Evolutionary conservation across 1,140 invertebrate genomes (phyloP).

Genomic region (Palaemon carinicauda): DNA sequence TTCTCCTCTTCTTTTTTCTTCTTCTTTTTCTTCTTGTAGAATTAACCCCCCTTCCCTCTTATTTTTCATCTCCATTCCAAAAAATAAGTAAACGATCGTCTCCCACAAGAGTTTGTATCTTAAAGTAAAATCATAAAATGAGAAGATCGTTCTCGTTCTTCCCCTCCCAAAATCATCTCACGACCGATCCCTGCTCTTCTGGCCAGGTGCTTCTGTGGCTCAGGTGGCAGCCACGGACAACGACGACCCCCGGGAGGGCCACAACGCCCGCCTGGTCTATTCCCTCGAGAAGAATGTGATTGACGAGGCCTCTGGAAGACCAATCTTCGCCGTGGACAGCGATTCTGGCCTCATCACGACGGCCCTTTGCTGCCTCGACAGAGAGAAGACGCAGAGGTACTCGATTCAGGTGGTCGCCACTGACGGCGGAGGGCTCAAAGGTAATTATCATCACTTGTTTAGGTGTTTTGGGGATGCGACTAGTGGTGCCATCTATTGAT

Average conservation of each 20-base stretch:
- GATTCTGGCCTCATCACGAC: conserved; percentile 64
- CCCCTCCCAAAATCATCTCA: too few relatives aligned
- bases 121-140: too few relatives aligned
- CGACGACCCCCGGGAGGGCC: conserved; percentile 66
- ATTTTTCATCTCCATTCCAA: too few relatives aligned
- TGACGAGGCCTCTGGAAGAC: conserved; percentile 63
- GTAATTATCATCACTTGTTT: conserved; percentile 32
- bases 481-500: not conserved
- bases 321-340: conserved; percentile 64
- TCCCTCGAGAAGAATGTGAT: conserved; percentile 67
- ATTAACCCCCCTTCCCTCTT: too few relatives aligned
- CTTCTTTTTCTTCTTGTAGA: too few relatives aligned
- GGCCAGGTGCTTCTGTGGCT: conserved; percentile 63
- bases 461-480: not conserved
- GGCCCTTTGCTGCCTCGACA: conserved; percentile 64
- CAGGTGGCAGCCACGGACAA: conserved; percentile 67
- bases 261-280: conserved; percentile 64
- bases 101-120: too few relatives aligned
- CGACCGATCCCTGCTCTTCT: too few relatives aligned
- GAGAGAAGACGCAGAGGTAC: conserved; percentile 66
- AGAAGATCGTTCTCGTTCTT: not conserved
- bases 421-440: conserved; percentile 60
- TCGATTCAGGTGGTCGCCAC: conserved; percentile 65
- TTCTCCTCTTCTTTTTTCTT: too few relatives aligned
- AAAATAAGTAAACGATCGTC: too few relatives aligned